These are phyloP conservation scores for Drosophila stalkeri DNA, from an alignment of 2,888 invertebrate genomes.

Conservation along the genomic window DNA sequence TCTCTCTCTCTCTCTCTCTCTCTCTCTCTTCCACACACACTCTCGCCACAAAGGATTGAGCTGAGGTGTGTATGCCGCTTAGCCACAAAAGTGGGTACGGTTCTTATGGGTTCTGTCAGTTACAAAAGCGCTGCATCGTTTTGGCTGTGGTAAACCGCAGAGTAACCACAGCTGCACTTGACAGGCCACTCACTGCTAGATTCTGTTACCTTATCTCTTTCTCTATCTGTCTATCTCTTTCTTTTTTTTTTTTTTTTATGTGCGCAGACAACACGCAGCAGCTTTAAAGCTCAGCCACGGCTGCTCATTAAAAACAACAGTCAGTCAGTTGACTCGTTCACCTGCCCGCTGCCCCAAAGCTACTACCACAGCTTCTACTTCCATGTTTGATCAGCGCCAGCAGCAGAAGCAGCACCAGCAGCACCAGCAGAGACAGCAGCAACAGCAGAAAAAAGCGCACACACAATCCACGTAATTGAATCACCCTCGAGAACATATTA, in stretches of 20 bases:
- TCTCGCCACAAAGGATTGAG: conserved; percentile 33
- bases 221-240: background rate
- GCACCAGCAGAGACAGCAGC: conserved; percentile 11
- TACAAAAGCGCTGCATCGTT: conserved; percentile 53
- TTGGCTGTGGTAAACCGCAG: conserved; percentile 54
- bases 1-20: background rate
- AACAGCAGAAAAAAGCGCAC: conserved; percentile 40
- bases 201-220: conserved; percentile 17
- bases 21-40: background rate
- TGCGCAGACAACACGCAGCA: conserved; percentile 41
- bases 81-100: conserved; percentile 12
- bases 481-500: conserved; percentile 79
- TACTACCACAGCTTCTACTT: conserved; percentile 35
- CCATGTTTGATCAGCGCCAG: conserved; percentile 53
- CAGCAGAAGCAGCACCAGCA: conserved; percentile 33
- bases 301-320: conserved; percentile 70
- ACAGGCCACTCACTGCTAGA: conserved; percentile 50
- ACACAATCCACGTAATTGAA: conserved; percentile 74
- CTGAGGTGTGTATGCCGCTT: conserved; percentile 41
- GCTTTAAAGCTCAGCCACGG: conserved; percentile 56
- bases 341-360: conserved; percentile 52
- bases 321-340: conserved; percentile 63
- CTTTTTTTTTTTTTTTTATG: background rate
- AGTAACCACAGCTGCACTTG: conserved; percentile 62
- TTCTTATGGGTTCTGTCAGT: conserved; percentile 24